These are phyloP conservation scores for Calephelis virginiensis DNA, from an alignment of 1,140 invertebrate species.

Conservation along the genomic window DNA sequence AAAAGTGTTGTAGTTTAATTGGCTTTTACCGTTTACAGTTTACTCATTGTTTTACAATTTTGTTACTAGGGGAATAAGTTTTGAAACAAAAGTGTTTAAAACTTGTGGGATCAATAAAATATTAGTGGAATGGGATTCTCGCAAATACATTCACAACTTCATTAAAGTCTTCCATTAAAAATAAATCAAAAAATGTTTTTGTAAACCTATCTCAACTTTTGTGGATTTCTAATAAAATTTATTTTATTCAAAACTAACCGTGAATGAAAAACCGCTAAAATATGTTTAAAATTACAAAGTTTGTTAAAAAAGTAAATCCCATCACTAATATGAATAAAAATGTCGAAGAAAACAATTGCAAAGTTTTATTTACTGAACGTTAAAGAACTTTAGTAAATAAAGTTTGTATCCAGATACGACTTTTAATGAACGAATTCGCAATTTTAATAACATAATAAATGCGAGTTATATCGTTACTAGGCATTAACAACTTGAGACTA, in stretches of 20 bases:
- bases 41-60: conserved; percentile 56
- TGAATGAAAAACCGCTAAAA: neutral
- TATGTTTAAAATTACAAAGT: neutral
- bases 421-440: conserved; percentile 9
- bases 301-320: neutral
- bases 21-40: conserved; percentile 56
- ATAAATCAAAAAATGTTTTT: neutral
- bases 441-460: conserved; percentile 20
- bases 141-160: neutral
- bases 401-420: conserved; percentile 2
- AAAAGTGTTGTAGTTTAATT: conserved; percentile 59
- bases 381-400: neutral
- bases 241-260: neutral
- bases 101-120: conserved; percentile 7
- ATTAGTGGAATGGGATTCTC: conserved; percentile 11
- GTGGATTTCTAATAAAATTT: neutral
- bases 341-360: conserved; percentile 1
- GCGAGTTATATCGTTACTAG: conserved; percentile 6
- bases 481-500: conserved; percentile 56
- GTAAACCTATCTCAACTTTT: neutral
- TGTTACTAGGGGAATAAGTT: conserved; percentile 63
- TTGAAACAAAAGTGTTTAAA: conserved; percentile 6
- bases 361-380: conserved; percentile 11
- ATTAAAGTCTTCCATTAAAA: neutral
- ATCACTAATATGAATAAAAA: conserved; percentile 2